These are phyloP conservation scores for Uloborus plumipes DNA, from an alignment of 2,888 invertebrate genomes.

Conservation along the genomic window DNA sequence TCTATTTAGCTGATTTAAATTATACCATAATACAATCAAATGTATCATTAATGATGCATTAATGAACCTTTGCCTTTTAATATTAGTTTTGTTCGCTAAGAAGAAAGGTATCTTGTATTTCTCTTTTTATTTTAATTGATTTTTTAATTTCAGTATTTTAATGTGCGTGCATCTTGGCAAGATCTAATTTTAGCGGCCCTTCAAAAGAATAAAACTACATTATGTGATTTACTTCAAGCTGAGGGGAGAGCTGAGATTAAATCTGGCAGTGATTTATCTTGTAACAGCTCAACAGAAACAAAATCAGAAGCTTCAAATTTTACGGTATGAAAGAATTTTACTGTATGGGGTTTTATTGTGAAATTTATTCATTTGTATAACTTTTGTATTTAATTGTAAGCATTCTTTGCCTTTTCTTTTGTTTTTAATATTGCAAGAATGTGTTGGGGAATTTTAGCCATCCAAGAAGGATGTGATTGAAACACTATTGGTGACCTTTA, in stretches of 20 bases:
- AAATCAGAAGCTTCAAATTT: background rate
- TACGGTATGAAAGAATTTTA: background rate
- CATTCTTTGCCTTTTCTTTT: background rate
- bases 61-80: no score
- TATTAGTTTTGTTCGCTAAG: no score
- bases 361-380: background rate
- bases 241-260: background rate
- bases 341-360: background rate
- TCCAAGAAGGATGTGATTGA: no score
- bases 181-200: constrained; percentile 40
- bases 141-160: constrained; percentile 13
- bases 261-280: no score
- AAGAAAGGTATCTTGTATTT: no score
- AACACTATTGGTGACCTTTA: no score
- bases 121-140: background rate
- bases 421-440: no score
- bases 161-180: constrained; percentile 24
- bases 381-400: background rate
- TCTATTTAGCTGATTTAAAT: no score
- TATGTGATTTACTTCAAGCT: constrained; percentile 9
- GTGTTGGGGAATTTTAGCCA: background rate
- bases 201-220: constrained; percentile 21
- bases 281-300: background rate
- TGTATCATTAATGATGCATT: no score
- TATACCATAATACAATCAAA: no score